Base-by-base conservation (phyloP, 2,888 invertebrate species). In the Pedicia rivosa region DNA sequence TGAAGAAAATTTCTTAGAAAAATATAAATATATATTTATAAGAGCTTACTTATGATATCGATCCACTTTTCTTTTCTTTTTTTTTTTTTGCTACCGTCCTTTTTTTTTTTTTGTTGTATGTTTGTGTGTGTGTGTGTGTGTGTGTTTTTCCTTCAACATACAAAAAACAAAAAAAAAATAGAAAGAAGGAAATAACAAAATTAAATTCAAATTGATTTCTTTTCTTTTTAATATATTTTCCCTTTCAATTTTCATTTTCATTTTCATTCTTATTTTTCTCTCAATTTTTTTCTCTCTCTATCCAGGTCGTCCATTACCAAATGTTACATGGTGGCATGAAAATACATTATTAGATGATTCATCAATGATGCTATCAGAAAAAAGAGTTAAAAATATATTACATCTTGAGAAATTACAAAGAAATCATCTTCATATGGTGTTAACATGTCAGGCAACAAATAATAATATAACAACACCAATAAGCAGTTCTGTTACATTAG, bases 371-470 rank as follows among this genome's bases (percentile, higher is more conserved):
- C 59, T 75, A 38, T 71, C 74, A 5, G 72, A 72, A 50, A 65
- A 68, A 32, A 67, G 74, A 42, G 71, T 77, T 43, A 71, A 71
- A 47, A 75, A 75, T 51, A 68, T 73, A 44, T 58, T 78, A 27
- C 63, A 65, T 39, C 64, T 72, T 50, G 69, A 70, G 19, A 69
- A 71, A 31, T 62, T 80, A 37, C 65, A 68, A 45, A 64, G 75
- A 25, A 67, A 70, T 45, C 74, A 78, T 58, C 70, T 78, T 40
- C 71, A 75, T 51, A 61, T 59, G 57, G 58, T 43, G 64, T 72
- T 47, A 65, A 77, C 60, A 68, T 80, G 80, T 54, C 67, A 70
- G 49, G 77, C 79, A 29, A 63, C 67, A 45, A 80, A 80, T 60
- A 79, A 78, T 56, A 70, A 78, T 48, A 63, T 69, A 50, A 73